These are phyloP conservation scores for Falco concolor DNA, from an alignment of 2,797 vertebrate species.

Conservation along the genomic window DNA sequence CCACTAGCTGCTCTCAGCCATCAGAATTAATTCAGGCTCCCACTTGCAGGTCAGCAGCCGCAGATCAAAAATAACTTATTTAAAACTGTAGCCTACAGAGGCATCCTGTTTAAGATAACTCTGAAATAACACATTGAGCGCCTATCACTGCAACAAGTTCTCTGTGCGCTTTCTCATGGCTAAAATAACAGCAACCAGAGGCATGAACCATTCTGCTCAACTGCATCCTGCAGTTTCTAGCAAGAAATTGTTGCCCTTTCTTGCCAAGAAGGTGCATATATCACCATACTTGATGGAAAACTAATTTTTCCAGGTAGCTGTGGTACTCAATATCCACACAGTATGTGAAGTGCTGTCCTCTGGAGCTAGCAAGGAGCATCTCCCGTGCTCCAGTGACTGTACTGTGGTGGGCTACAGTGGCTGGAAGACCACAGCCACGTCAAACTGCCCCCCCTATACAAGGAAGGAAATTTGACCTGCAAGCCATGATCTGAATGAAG, in stretches of 20 bases:
- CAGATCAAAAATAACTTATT: not conserved
- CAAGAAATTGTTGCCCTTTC: not conserved
- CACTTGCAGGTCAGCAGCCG: not conserved
- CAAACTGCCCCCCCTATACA: not conserved
- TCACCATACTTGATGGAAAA: not conserved
- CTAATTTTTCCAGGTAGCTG: not conserved
- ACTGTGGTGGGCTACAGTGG: not conserved
- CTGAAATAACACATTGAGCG: not conserved
- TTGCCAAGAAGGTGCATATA: too few relatives aligned
- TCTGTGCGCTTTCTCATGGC: not conserved
- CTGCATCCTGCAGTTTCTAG: not conserved
- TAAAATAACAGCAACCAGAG: not conserved
- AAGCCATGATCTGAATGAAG: not conserved
- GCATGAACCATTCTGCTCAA: accelerated
- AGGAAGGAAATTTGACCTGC: not conserved
- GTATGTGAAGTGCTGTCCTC: not conserved
- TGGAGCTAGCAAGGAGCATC: not conserved
- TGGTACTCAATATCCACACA: accelerated
- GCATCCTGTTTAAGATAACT: not conserved
- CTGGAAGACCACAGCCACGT: not conserved
- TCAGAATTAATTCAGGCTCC: not conserved
- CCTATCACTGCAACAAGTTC: not conserved
- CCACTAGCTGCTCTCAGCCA: not conserved
- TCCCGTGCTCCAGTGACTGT: accelerated
- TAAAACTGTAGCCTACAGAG: too few relatives aligned